Base-by-base conservation (phyloP, 2,888 invertebrate genomes). In the Drosophila phalerata region DNA sequence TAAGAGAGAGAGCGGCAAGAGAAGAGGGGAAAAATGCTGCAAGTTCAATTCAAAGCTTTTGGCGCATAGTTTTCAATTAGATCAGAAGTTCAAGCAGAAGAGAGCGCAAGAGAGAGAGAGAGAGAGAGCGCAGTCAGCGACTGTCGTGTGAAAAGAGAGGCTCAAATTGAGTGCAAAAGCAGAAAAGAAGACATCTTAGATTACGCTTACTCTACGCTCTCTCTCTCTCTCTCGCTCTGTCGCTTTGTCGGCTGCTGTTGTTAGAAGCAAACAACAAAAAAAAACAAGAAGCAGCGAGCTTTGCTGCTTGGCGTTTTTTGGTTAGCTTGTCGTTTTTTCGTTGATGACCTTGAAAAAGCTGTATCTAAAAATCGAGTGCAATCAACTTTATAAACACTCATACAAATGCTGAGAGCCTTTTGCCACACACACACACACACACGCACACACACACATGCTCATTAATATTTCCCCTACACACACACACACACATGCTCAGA, bases 301-400 rank as follows among this genome's bases (percentile, higher is more conserved):
- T 22, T 22, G 22, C 22, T 22, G 66, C 55, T 69, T 82, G 69
- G 81, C 78, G 66, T 55, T 71, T 81, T 81, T 87, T 77, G 80
- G 81, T 70, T 79, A 73, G 73, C 67, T 77, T 81, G 77, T 82
- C 81, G 82, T 73, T 81, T 85, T 90, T 91, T 87, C 81, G 86
- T 83, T 75, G 85, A 86, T 91, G 91, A 91, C 91, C 91, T 91
- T 91, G 91, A 91, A 91, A 91, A 91, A 90, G 91, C 92, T 91
- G 91, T 91, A 92, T 92, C 92, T 91, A 91, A 91, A 91, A 90
- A 88, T 90, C 84, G 92, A 91, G 91, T 92, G 91, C 92, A 91
- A 91, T 91, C 91, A 92, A 91, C 91, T 91, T 91, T 85, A 88
- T 84, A 85, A 85, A 73, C 69, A 88, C 78, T 63, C 74, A 68